Evolutionary conservation across 2,797 vertebrate genomes (phyloP).

Genomic region (Pseudomugil gertrudae): DNA sequence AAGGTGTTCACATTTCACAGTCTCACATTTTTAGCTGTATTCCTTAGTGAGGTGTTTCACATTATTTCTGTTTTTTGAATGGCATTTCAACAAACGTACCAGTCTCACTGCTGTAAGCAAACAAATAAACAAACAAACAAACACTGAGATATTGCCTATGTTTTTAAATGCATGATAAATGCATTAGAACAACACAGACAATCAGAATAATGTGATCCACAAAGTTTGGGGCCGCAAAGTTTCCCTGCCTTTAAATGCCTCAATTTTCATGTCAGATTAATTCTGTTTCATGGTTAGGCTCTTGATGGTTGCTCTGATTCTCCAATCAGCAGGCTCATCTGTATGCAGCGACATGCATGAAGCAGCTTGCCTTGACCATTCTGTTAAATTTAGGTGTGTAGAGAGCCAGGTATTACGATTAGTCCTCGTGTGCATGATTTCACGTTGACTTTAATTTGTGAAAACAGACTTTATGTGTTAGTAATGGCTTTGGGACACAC

Average conservation of each 20-base stretch:
- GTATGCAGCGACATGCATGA: slow-evolving; percentile 10
- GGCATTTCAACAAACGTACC: neutral
- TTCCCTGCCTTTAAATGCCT: neutral
- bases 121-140: no score
- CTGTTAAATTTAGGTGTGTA: slow-evolving; percentile 1
- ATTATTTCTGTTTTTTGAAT: neutral
- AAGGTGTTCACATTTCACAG: neutral
- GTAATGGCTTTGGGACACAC: neutral
- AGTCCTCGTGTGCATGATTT: neutral
- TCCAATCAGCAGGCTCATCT: slow-evolving; percentile 12
- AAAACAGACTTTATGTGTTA: slow-evolving; percentile 1
- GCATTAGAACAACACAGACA: no score
- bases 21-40: neutral
- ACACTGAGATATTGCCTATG: no score
- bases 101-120: neutral
- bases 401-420: neutral
- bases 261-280: neutral
- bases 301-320: slow-evolving; percentile 3
- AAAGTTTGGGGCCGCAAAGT: neutral
- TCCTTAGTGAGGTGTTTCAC: neutral
- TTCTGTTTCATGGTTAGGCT: slow-evolving; percentile 5
- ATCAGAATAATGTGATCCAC: no score
- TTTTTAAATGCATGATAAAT: no score
- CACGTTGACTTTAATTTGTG: slow-evolving; percentile 8
- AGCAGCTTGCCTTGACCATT: neutral